Evolutionary conservation across 2,888 invertebrate species (phyloP).

Genomic region (Creontiades dilutus): DNA sequence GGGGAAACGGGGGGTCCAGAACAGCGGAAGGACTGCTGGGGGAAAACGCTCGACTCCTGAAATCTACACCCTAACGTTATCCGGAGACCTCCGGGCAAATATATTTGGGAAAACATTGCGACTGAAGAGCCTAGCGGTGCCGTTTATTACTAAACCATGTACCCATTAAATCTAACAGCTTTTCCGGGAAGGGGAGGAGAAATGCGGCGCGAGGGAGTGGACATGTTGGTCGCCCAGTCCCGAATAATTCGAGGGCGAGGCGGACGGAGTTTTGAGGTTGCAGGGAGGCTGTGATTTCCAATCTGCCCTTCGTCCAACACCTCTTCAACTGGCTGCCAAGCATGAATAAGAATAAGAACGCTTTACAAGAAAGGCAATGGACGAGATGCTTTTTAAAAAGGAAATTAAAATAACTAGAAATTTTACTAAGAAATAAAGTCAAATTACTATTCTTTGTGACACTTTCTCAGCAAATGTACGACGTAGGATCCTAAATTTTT

Average conservation of each 20-base stretch:
- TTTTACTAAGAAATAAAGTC: no score
- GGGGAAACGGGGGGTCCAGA: background rate
- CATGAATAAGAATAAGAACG: no score
- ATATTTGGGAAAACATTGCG: conserved; percentile 56
- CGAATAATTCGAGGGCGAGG: conserved; percentile 22
- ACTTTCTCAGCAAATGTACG: no score
- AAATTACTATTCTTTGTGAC: no score
- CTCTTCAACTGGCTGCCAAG: no score
- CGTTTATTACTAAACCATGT: conserved; percentile 67
- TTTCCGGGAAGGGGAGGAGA: conserved; percentile 12
- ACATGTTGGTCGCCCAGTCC: conserved; percentile 25
- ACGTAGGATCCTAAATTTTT: no score
- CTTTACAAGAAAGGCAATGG: no score
- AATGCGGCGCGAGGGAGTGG: conserved; percentile 37
- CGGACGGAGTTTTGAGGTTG: background rate
- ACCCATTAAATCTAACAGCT: conserved; percentile 65
- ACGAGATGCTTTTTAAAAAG: no score
- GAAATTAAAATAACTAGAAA: no score
- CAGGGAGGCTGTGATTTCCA: background rate
- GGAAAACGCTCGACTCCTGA: conserved; percentile 1
- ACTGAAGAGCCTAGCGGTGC: conserved; percentile 40
- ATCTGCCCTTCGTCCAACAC: background rate
- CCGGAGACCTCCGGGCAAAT: conserved; percentile 46
- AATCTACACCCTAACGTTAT: background rate
- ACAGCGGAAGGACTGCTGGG: background rate